phyloP scores from a whole-genome alignment of 2,797 vertebrate genomes.

The Ceryle rudis region DNA sequence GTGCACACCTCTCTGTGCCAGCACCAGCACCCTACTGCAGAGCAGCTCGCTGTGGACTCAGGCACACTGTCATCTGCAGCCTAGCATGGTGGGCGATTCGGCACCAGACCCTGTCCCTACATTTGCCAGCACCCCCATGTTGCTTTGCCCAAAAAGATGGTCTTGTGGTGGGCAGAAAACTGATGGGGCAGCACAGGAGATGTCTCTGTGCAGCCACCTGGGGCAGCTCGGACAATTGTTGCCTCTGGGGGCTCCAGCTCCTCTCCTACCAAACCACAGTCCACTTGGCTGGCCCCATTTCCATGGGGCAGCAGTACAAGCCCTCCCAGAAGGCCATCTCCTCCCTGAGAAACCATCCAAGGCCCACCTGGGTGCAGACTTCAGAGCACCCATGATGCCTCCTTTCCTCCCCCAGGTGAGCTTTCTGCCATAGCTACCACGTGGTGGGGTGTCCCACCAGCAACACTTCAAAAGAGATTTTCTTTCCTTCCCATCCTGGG shows the following conservation, averaged over 20 bases:
- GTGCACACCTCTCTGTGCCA: not conserved
- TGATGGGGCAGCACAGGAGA: not conserved
- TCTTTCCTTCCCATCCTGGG: not conserved
- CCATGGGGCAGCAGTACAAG: not conserved
- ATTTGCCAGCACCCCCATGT: not conserved
- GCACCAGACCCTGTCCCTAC: not conserved
- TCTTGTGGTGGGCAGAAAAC: not conserved
- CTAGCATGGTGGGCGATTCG: not conserved
- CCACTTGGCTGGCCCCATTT: too few relatives aligned
- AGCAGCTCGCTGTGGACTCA: not conserved
- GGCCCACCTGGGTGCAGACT: rapidly evolving
- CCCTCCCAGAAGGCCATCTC: not conserved
- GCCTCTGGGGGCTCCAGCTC: not conserved
- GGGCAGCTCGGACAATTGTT: not conserved
- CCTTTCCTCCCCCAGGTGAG: not conserved
- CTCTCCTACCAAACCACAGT: not conserved
- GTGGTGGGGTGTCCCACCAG: rapidly evolving
- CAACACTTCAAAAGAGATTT: not conserved
- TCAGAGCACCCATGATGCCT: rapidly evolving
- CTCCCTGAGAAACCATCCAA: rapidly evolving
- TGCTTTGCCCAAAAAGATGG: not conserved
- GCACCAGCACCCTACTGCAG: rapidly evolving
- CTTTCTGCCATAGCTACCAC: rapidly evolving
- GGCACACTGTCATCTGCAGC: not conserved
- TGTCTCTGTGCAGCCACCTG: not conserved